These are phyloP conservation scores for Drosophila affinis DNA, from an alignment of 2,888 invertebrate species.

Conservation along the genomic window DNA sequence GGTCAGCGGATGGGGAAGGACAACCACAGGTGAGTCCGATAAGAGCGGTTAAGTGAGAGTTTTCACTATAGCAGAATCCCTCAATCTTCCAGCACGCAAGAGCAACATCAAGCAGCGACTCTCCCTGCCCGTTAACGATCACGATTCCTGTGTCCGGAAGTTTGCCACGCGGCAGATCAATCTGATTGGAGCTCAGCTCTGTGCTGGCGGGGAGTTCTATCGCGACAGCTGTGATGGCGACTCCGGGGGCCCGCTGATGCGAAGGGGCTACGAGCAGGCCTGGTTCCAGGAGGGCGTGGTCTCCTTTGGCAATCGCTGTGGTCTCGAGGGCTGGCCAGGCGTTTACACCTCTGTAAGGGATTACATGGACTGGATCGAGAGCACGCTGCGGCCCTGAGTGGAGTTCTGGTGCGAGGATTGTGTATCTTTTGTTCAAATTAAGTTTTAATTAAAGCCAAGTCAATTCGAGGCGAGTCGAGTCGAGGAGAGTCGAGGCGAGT, in stretches of 20 bases:
- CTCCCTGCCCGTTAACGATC: slow-evolving; percentile 84
- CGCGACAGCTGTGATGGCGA: slow-evolving; percentile 87
- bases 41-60: not conserved
- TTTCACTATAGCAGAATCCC: not conserved
- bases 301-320: slow-evolving; percentile 85
- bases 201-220: slow-evolving; percentile 83
- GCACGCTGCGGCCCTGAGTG: slow-evolving; percentile 83
- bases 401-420: not conserved
- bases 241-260: slow-evolving; percentile 87
- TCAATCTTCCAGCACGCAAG: slow-evolving; percentile 65
- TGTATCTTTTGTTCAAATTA: slow-evolving; percentile 52
- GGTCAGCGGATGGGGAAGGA: slow-evolving; percentile 88
- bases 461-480: slow-evolving; percentile 22
- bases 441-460: slow-evolving; percentile 70
- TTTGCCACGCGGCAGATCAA: slow-evolving; percentile 69
- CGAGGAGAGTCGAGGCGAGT: slow-evolving; percentile 19
- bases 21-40: slow-evolving; percentile 82
- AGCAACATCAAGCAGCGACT: slow-evolving; percentile 83
- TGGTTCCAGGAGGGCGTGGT: slow-evolving; percentile 84
- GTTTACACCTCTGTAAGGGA: slow-evolving; percentile 88
- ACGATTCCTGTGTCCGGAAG: slow-evolving; percentile 83
- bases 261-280: slow-evolving; percentile 74
- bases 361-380: slow-evolving; percentile 88
- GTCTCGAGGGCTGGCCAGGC: slow-evolving; percentile 87
- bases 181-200: slow-evolving; percentile 73